phyloP scores from a whole-genome alignment of 35 echinoderm and acorn worm species.

The Patiria miniata region DNA sequence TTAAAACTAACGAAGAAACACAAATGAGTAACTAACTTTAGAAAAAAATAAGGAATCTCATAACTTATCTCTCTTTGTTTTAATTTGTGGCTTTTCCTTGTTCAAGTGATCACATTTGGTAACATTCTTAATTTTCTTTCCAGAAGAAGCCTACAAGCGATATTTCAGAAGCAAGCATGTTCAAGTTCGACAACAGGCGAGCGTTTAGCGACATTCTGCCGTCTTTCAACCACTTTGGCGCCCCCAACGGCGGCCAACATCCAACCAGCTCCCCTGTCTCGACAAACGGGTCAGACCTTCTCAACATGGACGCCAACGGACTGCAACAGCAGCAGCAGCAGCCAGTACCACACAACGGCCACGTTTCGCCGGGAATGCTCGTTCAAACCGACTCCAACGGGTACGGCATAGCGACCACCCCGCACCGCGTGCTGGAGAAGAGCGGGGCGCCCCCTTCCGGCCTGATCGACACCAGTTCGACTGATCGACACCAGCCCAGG shows the following conservation, averaged over 20 bases:
- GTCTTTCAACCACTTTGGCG: conserved; percentile 5
- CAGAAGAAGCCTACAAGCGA: too few relatives aligned
- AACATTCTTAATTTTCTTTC: too few relatives aligned
- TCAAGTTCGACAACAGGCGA: conserved; percentile 20
- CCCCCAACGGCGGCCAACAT: not conserved
- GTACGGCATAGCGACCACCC: not conserved
- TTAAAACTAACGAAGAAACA: too few relatives aligned
- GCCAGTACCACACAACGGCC: not conserved
- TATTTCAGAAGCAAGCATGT: not conserved
- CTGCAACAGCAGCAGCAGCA: conserved; percentile 1
- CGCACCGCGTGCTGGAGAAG: conserved; percentile 12
- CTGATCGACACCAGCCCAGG: not conserved
- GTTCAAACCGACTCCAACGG: conserved; percentile 8
- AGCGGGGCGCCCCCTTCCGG: not conserved
- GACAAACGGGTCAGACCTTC: not conserved
- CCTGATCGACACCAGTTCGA: not conserved
- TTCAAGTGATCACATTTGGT: too few relatives aligned
- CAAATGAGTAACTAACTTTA: too few relatives aligned
- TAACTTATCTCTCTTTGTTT: too few relatives aligned
- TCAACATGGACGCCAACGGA: not conserved
- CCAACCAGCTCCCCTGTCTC: not conserved
- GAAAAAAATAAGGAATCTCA: too few relatives aligned
- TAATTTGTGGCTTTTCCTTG: too few relatives aligned
- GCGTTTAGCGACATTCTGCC: conserved; percentile 5
- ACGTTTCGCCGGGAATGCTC: not conserved